Evolutionary conservation across 2,113 vertebrate genomes (phyloP).

Genomic region (Perognathus longimembris): DNA sequence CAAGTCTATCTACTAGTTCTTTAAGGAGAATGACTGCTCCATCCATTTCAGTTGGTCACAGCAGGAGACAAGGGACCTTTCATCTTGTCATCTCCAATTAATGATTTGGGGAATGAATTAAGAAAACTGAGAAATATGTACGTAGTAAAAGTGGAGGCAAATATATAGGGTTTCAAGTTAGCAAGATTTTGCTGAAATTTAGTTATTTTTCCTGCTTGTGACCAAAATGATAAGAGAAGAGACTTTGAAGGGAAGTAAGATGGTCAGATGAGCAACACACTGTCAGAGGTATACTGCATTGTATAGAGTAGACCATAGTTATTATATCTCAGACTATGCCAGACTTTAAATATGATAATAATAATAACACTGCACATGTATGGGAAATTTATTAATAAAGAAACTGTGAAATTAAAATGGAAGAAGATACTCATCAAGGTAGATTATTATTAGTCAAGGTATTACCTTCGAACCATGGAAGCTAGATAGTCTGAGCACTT

Average conservation of each 20-base stretch:
- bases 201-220: background rate
- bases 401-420: constrained; percentile 5
- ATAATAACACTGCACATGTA: background rate
- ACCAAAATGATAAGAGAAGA: background rate
- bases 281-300: background rate
- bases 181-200: constrained; percentile 17
- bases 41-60: constrained; percentile 18
- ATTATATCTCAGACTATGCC: background rate
- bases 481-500: background rate
- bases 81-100: background rate
- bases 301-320: background rate
- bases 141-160: background rate
- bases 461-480: background rate
- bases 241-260: background rate
- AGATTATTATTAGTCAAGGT: background rate
- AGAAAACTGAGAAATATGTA: constrained; percentile 25
- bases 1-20: constrained; percentile 7
- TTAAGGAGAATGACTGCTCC: background rate
- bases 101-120: background rate
- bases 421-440: constrained; percentile 51
- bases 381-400: background rate
- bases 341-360: background rate
- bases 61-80: background rate
- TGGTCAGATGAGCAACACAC: background rate
- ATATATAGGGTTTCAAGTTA: background rate